phyloP scores from a whole-genome alignment of 1,140 invertebrate genomes.

The Coenobita brevimanus region DNA sequence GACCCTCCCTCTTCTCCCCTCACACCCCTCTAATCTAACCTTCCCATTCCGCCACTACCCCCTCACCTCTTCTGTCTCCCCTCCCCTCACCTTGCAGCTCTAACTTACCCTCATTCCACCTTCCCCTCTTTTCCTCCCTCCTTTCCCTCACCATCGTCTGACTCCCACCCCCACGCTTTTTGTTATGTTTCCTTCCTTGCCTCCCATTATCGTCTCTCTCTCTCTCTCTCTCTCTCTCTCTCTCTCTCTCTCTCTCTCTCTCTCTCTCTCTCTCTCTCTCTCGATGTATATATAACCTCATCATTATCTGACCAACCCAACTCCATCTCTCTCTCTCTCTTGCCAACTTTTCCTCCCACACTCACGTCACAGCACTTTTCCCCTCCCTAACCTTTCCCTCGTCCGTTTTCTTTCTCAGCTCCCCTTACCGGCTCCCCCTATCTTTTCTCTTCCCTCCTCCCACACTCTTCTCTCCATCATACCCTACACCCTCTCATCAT shows the following conservation, averaged over 20 bases:
- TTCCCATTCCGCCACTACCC: no score
- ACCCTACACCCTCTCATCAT: neutral
- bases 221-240: slow-evolving; percentile 32
- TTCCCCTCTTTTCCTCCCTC: no score
- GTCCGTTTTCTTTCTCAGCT: neutral
- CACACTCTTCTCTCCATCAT: neutral
- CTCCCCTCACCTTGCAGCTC: neutral
- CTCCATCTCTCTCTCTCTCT: neutral
- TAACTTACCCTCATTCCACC: no score
- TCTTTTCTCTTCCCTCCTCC: neutral
- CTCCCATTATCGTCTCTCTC: slow-evolving; percentile 32
- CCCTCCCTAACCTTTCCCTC: neutral
- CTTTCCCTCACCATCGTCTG: no score
- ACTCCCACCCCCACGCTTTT: neutral
- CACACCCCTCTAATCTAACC: no score
- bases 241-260: slow-evolving; percentile 27
- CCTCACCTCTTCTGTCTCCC: no score
- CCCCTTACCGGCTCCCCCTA: neutral
- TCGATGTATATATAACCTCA: neutral
- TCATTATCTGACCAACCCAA: neutral
- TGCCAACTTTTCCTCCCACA: neutral
- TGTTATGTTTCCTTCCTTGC: slow-evolving; percentile 16
- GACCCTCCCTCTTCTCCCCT: no score
- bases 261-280: neutral
- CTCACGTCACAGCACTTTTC: neutral